Evolutionary conservation across 2,888 invertebrate genomes (phyloP), one percentile per base, ranked within the genome.

Genomic region (Pycnomerus fuliginosus): DNA sequence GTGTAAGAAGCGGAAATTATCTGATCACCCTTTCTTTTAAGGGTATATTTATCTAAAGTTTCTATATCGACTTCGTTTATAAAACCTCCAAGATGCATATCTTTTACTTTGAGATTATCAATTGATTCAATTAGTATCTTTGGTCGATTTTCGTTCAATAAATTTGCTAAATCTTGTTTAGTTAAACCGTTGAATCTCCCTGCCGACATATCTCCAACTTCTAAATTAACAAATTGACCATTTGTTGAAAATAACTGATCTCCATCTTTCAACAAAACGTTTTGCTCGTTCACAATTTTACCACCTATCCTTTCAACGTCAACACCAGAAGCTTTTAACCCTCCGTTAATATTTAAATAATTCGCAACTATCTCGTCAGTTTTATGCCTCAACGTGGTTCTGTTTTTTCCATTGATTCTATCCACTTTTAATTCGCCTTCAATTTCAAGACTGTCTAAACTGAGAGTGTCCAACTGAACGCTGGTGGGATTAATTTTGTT

Each of bases 11-110:
- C 67, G 10, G 64, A 71, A 2, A 81, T 60, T 31, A 56, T 52
- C 65, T 82, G 81, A 53, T 76, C 58, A 1, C 76, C 79, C 1
- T 53, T 52, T 12, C 68, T 71, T 61, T 71, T 77, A 7, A 83
- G 60, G 1, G 75, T 69, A 48, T 74, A 70, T 35, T 74, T 65
- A 14, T 73, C 46, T 16, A 82, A 58, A 5, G 71, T 61, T 1
- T 62, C 50, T 52, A 80, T 68, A 37, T 67, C 65, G 2, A 75
- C 58, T 5, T 71, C 69, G 59, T 82, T 82, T 0, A 82, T 58
- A 7, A 62, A 66, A n/a, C 75, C 76, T 2, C 60, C 60, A 8
- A 80, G 61, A 8, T 64, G 55, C 7, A 79, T 52, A 15, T 76
- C 64, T 39, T 74, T 63, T 1, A 76, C 68, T 12, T 55, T 63